Conservation (phyloP, 1,140 invertebrate genomes). For the Lepidurus apus region DNA sequence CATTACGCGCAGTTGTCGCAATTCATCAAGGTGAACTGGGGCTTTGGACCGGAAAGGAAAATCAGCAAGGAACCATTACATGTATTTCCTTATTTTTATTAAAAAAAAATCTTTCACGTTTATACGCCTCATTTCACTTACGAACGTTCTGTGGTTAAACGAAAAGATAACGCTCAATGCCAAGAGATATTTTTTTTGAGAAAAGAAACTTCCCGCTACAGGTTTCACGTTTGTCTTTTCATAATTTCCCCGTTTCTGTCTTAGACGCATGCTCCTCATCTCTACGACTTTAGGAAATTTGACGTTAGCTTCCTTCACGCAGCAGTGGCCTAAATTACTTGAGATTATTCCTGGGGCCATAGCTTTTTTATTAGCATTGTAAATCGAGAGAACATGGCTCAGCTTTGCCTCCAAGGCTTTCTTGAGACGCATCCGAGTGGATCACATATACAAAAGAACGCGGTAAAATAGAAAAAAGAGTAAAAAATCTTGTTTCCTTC, state of each 20-base stretch:
- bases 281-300: background rate
- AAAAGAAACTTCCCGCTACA: background rate
- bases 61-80: background rate
- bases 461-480: background rate
- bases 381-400: background rate
- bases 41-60: background rate
- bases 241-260: background rate
- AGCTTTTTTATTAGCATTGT: constrained; percentile 19
- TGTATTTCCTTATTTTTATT: background rate
- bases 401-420: background rate
- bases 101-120: background rate
- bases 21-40: constrained; percentile 1
- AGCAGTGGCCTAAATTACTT: background rate
- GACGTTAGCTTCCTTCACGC: constrained; percentile 1
- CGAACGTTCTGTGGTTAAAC: background rate
- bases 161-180: background rate
- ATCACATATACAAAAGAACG: background rate
- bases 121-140: background rate
- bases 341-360: background rate
- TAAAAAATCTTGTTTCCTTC: background rate
- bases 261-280: background rate
- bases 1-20: background rate
- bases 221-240: background rate
- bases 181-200: background rate
- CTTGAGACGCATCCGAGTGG: constrained; percentile 5